These are phyloP conservation scores for Ageneiosus marmoratus DNA, from an alignment of 2,113 vertebrate genomes.

Conservation along the genomic window DNA sequence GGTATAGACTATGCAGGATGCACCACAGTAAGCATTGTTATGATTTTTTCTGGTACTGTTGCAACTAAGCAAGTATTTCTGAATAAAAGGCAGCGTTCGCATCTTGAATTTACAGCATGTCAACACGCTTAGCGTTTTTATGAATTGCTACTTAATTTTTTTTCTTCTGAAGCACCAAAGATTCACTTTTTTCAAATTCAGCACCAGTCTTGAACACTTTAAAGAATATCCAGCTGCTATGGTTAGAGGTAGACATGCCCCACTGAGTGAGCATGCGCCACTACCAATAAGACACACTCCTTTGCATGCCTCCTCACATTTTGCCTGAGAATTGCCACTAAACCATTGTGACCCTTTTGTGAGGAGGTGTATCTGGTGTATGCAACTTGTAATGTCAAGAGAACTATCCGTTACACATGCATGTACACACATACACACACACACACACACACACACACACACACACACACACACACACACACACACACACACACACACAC, in stretches of 20 bases:
- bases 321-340: conserved; percentile 37
- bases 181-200: conserved; percentile 11
- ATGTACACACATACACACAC: conserved; percentile 8
- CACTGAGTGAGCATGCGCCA: neutral
- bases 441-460: no score
- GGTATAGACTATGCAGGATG: neutral
- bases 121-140: neutral
- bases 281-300: conserved; percentile 23
- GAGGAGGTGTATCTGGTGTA: conserved; percentile 21
- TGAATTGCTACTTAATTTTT: neutral
- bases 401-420: conserved; percentile 42
- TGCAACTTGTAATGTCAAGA: conserved; percentile 16
- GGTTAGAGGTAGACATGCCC: conserved; percentile 5
- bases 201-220: conserved; percentile 14
- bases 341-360: conserved; percentile 1
- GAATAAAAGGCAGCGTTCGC: neutral
- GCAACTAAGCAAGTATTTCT: neutral
- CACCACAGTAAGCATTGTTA: conserved; percentile 5
- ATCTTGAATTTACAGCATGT: neutral
- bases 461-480: conserved; percentile 18
- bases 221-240: neutral
- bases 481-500: conserved; percentile 10
- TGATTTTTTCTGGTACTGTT: neutral
- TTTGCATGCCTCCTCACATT: conserved; percentile 18
- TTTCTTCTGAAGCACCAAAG: conserved; percentile 8